A percentile compares a stretch with the other conserved stretches of the same genome.
phyloP scores from a whole-genome alignment of 2,797 vertebrate species.

The Sternarchorhynchus goeldii region DNA sequence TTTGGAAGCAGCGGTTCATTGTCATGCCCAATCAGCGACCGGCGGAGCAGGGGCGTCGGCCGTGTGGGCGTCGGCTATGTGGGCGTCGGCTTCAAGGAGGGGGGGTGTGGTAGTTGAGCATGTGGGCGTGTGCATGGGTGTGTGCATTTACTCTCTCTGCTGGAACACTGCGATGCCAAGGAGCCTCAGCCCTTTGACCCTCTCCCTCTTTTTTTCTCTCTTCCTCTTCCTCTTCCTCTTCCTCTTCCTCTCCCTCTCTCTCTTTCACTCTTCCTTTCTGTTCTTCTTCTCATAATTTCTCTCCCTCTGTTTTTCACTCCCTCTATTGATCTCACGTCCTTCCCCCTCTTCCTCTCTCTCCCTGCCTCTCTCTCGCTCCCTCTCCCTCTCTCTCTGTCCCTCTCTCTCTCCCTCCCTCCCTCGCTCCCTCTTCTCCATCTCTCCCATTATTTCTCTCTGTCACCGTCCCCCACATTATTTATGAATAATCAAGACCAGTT shows the following conservation, averaged over 20 bases:
- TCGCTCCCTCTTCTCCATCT: not conserved
- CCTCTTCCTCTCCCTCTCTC: not conserved
- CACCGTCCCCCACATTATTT: conserved; percentile 11
- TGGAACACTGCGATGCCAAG: conserved; percentile 11
- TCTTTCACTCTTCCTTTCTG: not conserved
- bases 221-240: not conserved
- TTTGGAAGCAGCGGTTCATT: conserved; percentile 76
- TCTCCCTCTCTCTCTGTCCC: conserved; percentile 34
- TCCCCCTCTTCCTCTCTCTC: conserved; percentile 5
- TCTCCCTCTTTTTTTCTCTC: not conserved
- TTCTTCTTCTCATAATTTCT: not conserved
- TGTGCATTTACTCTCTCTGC: conserved; percentile 12
- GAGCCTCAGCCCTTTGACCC: not conserved
- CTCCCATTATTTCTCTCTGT: conserved; percentile 20
- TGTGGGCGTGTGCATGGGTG: conserved; percentile 49
- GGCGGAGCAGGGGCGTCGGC: conserved; percentile 61
- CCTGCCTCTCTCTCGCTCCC: conserved; percentile 2
- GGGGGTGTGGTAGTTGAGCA: not conserved
- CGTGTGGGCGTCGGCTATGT: conserved; percentile 41
- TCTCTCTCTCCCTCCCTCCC: not conserved
- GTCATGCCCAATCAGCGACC: conserved; percentile 80
- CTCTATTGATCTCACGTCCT: not conserved
- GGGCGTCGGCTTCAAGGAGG: conserved; percentile 42
- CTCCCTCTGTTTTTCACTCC: not conserved
- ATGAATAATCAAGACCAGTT: no score